These are phyloP conservation scores for Goniozus legneri DNA, from an alignment of 1,140 invertebrate species.

Conservation along the genomic window DNA sequence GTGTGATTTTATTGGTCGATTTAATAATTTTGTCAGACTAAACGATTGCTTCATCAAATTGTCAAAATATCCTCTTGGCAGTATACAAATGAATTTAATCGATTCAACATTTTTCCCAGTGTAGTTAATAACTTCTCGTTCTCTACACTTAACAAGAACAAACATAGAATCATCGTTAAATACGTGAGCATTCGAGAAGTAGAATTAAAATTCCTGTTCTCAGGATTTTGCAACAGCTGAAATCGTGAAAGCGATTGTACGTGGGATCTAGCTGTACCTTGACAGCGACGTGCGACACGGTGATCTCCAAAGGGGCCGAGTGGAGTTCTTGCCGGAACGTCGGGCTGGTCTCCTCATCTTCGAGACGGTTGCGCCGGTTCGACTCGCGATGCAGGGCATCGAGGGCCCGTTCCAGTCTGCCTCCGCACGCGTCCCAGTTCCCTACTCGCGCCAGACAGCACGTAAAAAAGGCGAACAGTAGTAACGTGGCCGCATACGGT, in stretches of 20 bases:
- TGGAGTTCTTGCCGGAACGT: slow-evolving; percentile 42
- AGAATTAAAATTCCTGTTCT: slow-evolving; percentile 3
- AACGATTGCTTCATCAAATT: too few relatives aligned
- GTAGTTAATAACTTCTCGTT: too few relatives aligned
- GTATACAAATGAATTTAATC: too few relatives aligned
- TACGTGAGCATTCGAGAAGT: not conserved
- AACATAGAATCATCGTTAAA: too few relatives aligned
- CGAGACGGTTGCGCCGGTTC: slow-evolving; percentile 30
- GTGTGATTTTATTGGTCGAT: too few relatives aligned
- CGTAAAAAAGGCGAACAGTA: slow-evolving; percentile 24
- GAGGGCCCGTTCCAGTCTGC: slow-evolving; percentile 45
- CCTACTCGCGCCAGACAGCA: slow-evolving; percentile 15
- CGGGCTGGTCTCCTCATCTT: slow-evolving; percentile 29
- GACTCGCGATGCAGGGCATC: slow-evolving; percentile 42
- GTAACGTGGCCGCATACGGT: slow-evolving; percentile 18
- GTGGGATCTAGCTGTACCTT: slow-evolving; percentile 42
- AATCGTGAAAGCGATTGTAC: not conserved
- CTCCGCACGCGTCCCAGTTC: slow-evolving; percentile 39
- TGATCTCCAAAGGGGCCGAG: slow-evolving; percentile 45
- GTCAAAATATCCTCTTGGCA: too few relatives aligned
- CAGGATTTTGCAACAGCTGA: slow-evolving; percentile 3
- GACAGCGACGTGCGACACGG: slow-evolving; percentile 40
- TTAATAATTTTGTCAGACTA: too few relatives aligned
- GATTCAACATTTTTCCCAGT: too few relatives aligned
- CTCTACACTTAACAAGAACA: too few relatives aligned